Evolutionary conservation across 2,113 vertebrate genomes (phyloP).

Genomic region (Anolis sagrei): DNA sequence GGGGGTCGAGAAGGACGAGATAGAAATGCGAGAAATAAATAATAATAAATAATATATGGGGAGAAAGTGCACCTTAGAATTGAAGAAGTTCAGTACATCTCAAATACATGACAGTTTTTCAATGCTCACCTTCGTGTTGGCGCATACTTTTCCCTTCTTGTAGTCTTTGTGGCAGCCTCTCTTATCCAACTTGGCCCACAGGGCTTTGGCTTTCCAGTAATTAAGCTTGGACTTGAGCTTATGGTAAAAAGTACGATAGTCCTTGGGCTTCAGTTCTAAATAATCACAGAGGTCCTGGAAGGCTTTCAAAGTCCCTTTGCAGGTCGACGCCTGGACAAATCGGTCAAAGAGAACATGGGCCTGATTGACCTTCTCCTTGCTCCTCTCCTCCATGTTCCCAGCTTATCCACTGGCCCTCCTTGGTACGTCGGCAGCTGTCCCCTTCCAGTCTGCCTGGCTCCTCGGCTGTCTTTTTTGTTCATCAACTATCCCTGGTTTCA

Average conservation of each 20-base stretch:
- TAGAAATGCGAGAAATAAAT: too few relatives aligned
- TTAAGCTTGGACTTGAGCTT: slow-evolving; percentile 98
- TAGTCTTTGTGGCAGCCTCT: slow-evolving; percentile 94
- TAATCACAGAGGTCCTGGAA: slow-evolving; percentile 97
- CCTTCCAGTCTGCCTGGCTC: slow-evolving; percentile 70
- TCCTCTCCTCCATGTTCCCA: slow-evolving; percentile 79
- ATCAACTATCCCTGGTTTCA: slow-evolving; percentile 54
- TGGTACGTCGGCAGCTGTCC: slow-evolving; percentile 45
- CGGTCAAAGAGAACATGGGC: slow-evolving; percentile 92
- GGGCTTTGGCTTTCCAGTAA: slow-evolving; percentile 99
- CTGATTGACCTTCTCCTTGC: slow-evolving; percentile 79
- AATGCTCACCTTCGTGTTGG: slow-evolving; percentile 88
- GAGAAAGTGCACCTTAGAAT: too few relatives aligned
- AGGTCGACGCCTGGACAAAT: slow-evolving; percentile 95
- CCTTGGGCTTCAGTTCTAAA: slow-evolving; percentile 90
- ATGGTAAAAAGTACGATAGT: slow-evolving; percentile 94
- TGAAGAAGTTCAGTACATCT: background rate
- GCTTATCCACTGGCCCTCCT: slow-evolving; percentile 38
- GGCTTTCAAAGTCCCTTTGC: slow-evolving; percentile 93
- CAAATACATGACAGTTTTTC: background rate
- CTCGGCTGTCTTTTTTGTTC: slow-evolving; percentile 15
- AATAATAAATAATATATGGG: too few relatives aligned
- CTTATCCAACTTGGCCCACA: slow-evolving; percentile 97
- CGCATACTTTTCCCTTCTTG: slow-evolving; percentile 94
- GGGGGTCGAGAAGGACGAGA: too few relatives aligned